Base-by-base conservation (phyloP, 2,113 vertebrate genomes). In the Thunnus thynnus region DNA sequence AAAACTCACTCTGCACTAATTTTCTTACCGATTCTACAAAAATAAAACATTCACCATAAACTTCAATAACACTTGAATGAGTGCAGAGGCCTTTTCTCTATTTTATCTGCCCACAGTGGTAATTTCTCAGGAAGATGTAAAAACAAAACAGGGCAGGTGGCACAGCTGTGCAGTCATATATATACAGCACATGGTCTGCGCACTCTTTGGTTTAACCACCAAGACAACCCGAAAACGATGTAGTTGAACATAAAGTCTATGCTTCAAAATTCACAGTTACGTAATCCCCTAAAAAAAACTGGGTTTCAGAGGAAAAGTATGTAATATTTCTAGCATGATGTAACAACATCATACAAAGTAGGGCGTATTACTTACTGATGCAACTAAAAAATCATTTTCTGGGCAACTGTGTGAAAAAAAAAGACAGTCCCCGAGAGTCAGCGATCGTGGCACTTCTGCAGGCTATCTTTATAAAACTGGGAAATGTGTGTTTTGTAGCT, bases 261-360 rank as follows among this genome's bases (percentile, higher is more conserved):
- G 76, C 74, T 84, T 75, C 25, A 82, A 80, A 85, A 88, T 80
- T 64, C 52, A 25, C 7, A 8, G 61, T 90, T 92, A 91, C 61
- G 82, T 91, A 91, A 92, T 80, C 18, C 50, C 63, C 22, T 50
- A 50, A 63, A 75, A 77, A 87, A 88, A 78, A 41, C 20, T 56
- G 58, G 82, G 73, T 80, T 88, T 77, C 69, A 85, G 47, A 48
- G 18, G 73, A 78, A 79, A 90, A 86, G 80, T 51, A 77, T 84
- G 82, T 84, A 87, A 86, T 82, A 85, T 87, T 87, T 81, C 82
- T 68, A 58, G 56, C 51, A 85, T 92, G 85, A 91, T 88, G 88
- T 82, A 92, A 91, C 74, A 91, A 81, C 86, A 89, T 88, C 81
- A 84, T 87, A 88, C 67, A 89, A 87, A 87, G 72, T 91, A 81